Percentiles rank a stretch among this genome's conserved stretches.
phyloP scores from a whole-genome alignment of 1,140 invertebrate genomes.

The Camponotus vicinus region DNA sequence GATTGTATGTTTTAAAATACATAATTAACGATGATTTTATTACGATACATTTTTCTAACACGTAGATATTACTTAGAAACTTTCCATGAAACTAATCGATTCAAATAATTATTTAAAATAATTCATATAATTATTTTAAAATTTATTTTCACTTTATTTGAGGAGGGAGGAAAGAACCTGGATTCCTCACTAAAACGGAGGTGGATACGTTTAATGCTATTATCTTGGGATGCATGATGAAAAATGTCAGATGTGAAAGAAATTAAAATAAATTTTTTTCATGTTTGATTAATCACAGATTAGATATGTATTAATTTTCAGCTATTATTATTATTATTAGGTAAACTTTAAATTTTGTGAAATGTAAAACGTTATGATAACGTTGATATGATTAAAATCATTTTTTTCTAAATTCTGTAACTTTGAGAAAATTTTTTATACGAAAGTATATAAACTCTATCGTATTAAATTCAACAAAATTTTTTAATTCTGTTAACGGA shows the following conservation, averaged over 20 bases:
- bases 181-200: background rate
- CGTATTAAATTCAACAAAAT: background rate
- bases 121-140: no score
- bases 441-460: background rate
- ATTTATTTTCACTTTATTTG: no score
- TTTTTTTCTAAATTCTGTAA: background rate
- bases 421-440: background rate
- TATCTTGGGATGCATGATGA: background rate
- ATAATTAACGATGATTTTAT: no score
- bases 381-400: background rate
- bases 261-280: background rate
- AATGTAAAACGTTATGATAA: conserved; percentile 1
- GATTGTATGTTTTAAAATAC: no score
- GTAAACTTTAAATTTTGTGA: background rate
- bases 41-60: conserved; percentile 3
- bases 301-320: conserved; percentile 20
- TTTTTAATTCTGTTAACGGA: background rate
- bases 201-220: background rate
- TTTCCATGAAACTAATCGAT: background rate
- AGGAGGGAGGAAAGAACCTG: background rate
- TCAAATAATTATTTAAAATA: no score
- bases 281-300: conserved; percentile 44
- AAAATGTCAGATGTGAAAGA: background rate
- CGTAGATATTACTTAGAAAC: background rate
- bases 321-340: background rate